These are phyloP conservation scores for Geotrypetes seraphini DNA, from an alignment of 2,797 vertebrate genomes.

Conservation along the genomic window DNA sequence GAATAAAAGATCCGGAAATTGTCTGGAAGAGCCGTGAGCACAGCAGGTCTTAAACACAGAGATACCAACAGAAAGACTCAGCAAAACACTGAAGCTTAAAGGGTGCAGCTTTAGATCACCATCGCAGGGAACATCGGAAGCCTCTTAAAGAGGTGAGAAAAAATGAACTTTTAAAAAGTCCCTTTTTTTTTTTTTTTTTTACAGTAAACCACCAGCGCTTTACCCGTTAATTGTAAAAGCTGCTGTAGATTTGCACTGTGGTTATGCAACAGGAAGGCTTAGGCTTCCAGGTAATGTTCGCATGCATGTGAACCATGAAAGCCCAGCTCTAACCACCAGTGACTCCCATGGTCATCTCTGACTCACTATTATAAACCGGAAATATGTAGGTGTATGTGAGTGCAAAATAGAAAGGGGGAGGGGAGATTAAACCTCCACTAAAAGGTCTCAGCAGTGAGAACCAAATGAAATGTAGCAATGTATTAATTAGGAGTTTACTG, in stretches of 20 bases:
- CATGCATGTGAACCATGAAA: constrained; percentile 5
- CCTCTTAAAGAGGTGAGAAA: rapidly evolving
- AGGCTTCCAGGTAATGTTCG: constrained; percentile 28
- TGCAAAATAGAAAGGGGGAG: constrained; percentile 44
- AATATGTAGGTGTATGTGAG: constrained; percentile 75
- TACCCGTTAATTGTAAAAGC: not conserved
- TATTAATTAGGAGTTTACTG: no score
- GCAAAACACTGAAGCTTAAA: no score
- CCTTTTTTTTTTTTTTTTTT: not conserved
- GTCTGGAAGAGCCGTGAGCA: no score
- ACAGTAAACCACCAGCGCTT: not conserved
- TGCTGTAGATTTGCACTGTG: constrained; percentile 8
- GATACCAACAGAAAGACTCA: no score
- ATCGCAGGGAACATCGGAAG: no score
- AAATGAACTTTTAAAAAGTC: not conserved
- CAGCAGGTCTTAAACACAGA: no score
- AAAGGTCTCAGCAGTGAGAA: rapidly evolving
- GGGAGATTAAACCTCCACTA: not conserved
- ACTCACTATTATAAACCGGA: constrained; percentile 68
- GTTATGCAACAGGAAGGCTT: constrained; percentile 15
- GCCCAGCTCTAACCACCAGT: constrained; percentile 18
- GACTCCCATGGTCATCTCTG: not conserved
- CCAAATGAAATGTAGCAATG: no score
- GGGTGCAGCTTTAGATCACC: no score
- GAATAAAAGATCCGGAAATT: no score